Evolutionary conservation across 2,113 vertebrate species (phyloP).

Genomic region (Oreotrochilus melanogaster): DNA sequence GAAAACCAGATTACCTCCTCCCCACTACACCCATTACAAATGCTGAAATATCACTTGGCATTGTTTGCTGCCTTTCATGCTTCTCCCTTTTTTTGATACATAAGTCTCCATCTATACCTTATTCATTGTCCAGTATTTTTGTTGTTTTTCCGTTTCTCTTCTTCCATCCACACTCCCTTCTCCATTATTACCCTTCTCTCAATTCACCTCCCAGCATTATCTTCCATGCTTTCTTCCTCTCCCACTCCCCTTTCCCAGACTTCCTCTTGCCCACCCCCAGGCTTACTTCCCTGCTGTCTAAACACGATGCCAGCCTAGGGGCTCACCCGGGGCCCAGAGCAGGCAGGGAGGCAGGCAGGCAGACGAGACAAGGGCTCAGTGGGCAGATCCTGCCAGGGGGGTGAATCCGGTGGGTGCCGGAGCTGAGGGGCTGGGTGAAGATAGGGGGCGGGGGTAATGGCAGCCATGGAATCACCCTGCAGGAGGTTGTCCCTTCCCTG

Average conservation of each 20-base stretch:
- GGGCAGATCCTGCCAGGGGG: too few relatives aligned
- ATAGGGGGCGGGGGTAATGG: background rate
- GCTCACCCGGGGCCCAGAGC: background rate
- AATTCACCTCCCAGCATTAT: background rate
- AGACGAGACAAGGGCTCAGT: background rate
- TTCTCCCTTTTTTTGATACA: background rate
- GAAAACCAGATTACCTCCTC: constrained; percentile 5
- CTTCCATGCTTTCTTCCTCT: background rate
- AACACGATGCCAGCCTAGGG: background rate
- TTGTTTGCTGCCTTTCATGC: background rate
- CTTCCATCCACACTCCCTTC: background rate
- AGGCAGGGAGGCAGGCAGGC: background rate
- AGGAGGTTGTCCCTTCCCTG: background rate
- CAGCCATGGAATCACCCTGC: background rate
- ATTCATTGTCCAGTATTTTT: constrained; percentile 6
- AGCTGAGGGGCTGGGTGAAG: background rate
- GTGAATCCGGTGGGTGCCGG: background rate
- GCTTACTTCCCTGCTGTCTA: background rate
- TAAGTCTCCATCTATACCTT: background rate
- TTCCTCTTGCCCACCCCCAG: background rate
- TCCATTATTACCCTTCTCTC: background rate
- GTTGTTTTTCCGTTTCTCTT: background rate
- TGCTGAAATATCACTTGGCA: background rate
- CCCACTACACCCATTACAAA: background rate
- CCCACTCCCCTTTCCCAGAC: background rate